Percentiles rank a stretch among this genome's conserved stretches.
Evolutionary conservation across 2,888 invertebrate genomes (phyloP).

Genomic region (Magallana nippona): DNA sequence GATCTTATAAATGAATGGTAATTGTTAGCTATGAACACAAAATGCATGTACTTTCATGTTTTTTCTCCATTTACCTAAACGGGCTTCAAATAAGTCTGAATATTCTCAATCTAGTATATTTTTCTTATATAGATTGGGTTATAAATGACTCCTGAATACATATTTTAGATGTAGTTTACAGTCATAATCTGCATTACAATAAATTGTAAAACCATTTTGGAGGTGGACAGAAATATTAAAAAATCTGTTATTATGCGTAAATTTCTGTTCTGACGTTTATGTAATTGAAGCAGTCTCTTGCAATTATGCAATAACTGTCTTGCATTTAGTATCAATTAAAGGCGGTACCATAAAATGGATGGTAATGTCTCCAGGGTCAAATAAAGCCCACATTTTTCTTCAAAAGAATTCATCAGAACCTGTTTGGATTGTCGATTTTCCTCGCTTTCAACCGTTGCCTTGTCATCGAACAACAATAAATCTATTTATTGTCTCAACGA

Average conservation of each 20-base stretch:
- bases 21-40: too few relatives aligned
- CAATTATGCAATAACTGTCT: neutral
- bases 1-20: too few relatives aligned
- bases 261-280: neutral
- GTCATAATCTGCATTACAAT: too few relatives aligned
- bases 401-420: neutral
- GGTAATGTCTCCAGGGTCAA: neutral
- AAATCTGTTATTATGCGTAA: neutral
- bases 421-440: neutral
- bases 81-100: too few relatives aligned
- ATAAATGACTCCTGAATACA: too few relatives aligned
- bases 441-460: neutral
- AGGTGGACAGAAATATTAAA: neutral
- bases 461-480: slow-evolving; percentile 4
- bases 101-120: too few relatives aligned
- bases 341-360: neutral
- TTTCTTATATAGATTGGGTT: too few relatives aligned
- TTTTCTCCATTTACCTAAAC: too few relatives aligned
- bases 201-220: too few relatives aligned
- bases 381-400: slow-evolving; percentile 2
- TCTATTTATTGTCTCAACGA: neutral
- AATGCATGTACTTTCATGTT: too few relatives aligned
- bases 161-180: too few relatives aligned
- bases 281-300: neutral
- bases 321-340: neutral